Base-by-base conservation (phyloP, 2,888 invertebrate genomes). In the Scaptomyza reducta region DNA sequence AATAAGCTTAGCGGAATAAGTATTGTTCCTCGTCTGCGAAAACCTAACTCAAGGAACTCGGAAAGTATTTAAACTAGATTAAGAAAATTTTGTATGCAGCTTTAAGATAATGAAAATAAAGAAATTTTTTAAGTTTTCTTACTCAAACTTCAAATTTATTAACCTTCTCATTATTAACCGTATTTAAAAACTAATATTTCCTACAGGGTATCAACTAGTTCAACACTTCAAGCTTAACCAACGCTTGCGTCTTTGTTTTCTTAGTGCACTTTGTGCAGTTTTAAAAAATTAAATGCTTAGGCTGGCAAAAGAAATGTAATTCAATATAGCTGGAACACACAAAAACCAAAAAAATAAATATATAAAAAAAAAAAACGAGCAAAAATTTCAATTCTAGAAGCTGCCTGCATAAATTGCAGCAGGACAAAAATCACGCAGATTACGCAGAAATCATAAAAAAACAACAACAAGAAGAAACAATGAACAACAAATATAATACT, bases 371-470 rank as follows among this genome's bases (percentile, higher is more conserved):
- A 71, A 71, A 65, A 51, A 44, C 59, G 51, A 49, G 59, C 60
- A 50, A 47, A 55, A 31, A 27, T 35, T 35, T 35, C 7, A 18
- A 9, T 27, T 11, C 27, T 58, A 40, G 67, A 79, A 45, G 35
- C 35, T 16, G 62, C 72, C 75, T 54, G 80, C 87, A 80, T 85
- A 74, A 81, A 87, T 63, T 80, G 87, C 76, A 79, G 44, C 65
- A 51, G 44, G 62, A 51, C 58, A 47, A 60, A 61, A 74, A 74
- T 76, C 73, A 66, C 66, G 58, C 60, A 60, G 68, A 73, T 77
- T 74, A 74, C 57, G 49, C 58, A 16, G 77, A 73, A 74, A 35
- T 60, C 62, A 57, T 61, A 72, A 71, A 60, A 59, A 29, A 31
- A n/a, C 0, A 50, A 33, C 18, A 25, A 14, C 16, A 27, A 22